Base-by-base conservation (phyloP, 2,797 vertebrate genomes). In the Girardinus metallicus region DNA sequence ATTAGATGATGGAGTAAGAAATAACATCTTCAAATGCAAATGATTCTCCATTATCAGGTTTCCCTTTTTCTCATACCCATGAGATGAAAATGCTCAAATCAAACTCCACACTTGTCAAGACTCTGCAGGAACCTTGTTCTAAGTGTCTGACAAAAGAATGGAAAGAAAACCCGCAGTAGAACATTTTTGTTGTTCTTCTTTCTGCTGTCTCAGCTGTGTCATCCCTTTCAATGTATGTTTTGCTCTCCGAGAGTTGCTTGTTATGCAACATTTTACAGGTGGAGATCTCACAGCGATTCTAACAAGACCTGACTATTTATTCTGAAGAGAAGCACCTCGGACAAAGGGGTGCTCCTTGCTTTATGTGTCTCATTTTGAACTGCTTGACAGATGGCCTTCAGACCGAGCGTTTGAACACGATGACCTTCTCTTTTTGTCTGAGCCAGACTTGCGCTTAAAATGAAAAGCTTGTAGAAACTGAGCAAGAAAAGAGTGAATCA, bases 341-440 rank as follows among this genome's bases (percentile, higher is more conserved):
- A 68, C 64, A 68, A 68, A 68, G 41, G 2, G 9, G 4, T 12
- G 36, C 64, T 41, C 36, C 9, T 68, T 26, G 64, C 64, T 41
- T 41, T 68, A 41, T 68, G 36, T 12, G 21, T 41, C 62, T 36
- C 34, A 41, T 41, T 41, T 26, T 41, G 64, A 68, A 26, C 18
- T 41, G 36, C 64, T 68, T 68, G 64, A 68, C 39, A 68, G 21
- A 39, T 66, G 31, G 16, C 62, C 62, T 66, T 62, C 60, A 62
- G 60, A 64, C 34, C 15, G 62, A 11, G 34, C 62, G 15, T 21
- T 64, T 39, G 16, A 36, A 64, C 29, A 31, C 18, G 2, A 64
- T 64, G 34, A 18, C 60, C 31, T 36, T 64, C 31, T 9, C 34
- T 21, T 64, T 36, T 36, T 36, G 31, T 64, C 34, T 64, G 62